Evolutionary conservation across 2,888 invertebrate species (phyloP), one percentile per base, ranked within the genome.

Genomic region (Altica lythri): DNA sequence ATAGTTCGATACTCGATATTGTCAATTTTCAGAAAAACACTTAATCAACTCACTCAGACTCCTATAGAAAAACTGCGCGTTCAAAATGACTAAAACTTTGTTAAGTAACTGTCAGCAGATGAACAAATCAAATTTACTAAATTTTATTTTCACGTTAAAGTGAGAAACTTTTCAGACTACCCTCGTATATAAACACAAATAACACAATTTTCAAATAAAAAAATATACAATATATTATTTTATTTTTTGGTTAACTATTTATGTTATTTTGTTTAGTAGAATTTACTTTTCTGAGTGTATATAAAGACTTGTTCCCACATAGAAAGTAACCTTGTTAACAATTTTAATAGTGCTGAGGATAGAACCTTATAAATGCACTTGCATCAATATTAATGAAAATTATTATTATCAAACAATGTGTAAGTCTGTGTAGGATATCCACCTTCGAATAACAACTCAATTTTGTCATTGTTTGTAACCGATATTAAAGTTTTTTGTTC

Each of bases 271-370:
- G 8, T 13, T 13, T 14, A 6, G 22, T 19, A 40, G 40, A 17
- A 25, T 12, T 22, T 5, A 22, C 9, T 32, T 5, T 46, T 22
- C 13, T 46, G 34, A 19, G 34, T 46, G 46, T 46, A 45, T 5
- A 12, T 37, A 13, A n/a, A 29, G 4, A 40, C 18, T 43, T 32
- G 18, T 42, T 40, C 13, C 43, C 40, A 34, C 30, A 17, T 14
- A 17, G 38, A 45, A 38, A 45, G 38, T 44, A 52, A 44, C 44
- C 44, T 46, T 40, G 47, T 25, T 45, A 52, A 45, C 45, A 46
- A 22, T 47, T 37, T 18, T 10, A 37, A 6, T 4, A 6, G 14
- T 10, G 43, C 14, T 9, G 16, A 29, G 29, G 10, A 14, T 4
- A 32, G 2, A 30, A 19, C 19, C 18, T 19, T 46, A 35, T 16